Evolutionary conservation across 1,140 invertebrate species (phyloP).

Genomic region (Drosophila aff.): DNA sequence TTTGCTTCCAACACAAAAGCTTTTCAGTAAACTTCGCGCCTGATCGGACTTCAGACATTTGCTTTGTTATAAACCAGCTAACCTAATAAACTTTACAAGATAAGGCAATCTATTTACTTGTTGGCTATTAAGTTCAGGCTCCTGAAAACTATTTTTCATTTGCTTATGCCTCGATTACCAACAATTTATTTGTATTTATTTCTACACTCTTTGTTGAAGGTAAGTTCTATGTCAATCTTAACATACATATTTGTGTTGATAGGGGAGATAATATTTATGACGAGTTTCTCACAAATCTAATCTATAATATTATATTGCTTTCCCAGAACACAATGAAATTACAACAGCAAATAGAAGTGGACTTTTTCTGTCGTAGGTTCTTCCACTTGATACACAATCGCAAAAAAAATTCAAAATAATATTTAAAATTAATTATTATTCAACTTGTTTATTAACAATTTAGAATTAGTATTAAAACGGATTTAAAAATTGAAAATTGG

Average conservation of each 20-base stretch:
- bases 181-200: background rate
- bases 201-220: background rate
- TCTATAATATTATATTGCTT: background rate
- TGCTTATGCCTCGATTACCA: background rate
- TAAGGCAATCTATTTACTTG: background rate
- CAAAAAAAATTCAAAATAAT: too few relatives aligned
- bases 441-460: too few relatives aligned
- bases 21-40: background rate
- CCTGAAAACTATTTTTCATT: background rate
- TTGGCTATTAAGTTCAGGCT: background rate
- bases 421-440: too few relatives aligned
- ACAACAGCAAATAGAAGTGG: background rate
- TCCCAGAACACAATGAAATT: background rate
- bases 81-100: background rate
- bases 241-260: background rate
- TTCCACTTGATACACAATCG: background rate
- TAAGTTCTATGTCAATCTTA: background rate
- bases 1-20: background rate
- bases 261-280: background rate
- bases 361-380: background rate
- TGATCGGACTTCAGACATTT: background rate
- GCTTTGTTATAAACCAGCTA: background rate
- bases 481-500: too few relatives aligned
- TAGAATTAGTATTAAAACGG: too few relatives aligned
- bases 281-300: constrained; percentile 1